Base-by-base conservation (phyloP, 2,888 invertebrate species). In the Machimus atricapillus region DNA sequence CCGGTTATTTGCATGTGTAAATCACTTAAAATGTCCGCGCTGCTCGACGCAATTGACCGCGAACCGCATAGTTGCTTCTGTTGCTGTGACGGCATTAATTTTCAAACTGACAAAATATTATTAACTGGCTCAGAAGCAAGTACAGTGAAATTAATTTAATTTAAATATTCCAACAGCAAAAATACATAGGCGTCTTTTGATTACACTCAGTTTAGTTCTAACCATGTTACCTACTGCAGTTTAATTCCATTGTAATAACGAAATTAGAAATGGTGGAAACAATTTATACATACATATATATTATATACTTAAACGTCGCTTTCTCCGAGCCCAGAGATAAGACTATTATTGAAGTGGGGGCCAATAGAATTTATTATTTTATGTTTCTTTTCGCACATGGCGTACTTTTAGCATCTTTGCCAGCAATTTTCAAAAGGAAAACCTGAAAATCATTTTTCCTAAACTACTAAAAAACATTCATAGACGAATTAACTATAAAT, bases 61-160 rank as follows among this genome's bases (percentile, higher is more conserved):
- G 2, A 8, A n/a, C 7, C 52, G 23, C n/a, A n/a, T 37, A 40
- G 27, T 66, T 34, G 56, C 34, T 82, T 56, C 31, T 83, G 37
- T 66, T 83, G 73, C 66, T 66, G 83, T 19, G 73, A 83, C 37
- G 73, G 43, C 52, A 83, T 83, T 83, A 83, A 83, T 83, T 83
- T 66, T 73, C 34, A 31, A 83, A 9, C 37, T 83, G 83, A 83
- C 83, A 83, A 83, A 83, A 83, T 83, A 83, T 83, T 83, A 83
- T 83, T 83, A 73, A 83, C 43, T 37, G 37, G 73, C 16, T 12
- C 43, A 46, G 2, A 16, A 23, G 23, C 43, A 23, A 2, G 66
- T 9, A 66, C 66, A 2, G n/a, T 52, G 52, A 52, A 66, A 66
- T 19, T 23, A 66, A 12, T 66, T 27, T 23, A 23, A 66, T 66